A percentile compares a stretch with the other conserved stretches of the same genome.
Conservation (phyloP, 2,113 vertebrate genomes). For the Cairina moschata region DNA sequence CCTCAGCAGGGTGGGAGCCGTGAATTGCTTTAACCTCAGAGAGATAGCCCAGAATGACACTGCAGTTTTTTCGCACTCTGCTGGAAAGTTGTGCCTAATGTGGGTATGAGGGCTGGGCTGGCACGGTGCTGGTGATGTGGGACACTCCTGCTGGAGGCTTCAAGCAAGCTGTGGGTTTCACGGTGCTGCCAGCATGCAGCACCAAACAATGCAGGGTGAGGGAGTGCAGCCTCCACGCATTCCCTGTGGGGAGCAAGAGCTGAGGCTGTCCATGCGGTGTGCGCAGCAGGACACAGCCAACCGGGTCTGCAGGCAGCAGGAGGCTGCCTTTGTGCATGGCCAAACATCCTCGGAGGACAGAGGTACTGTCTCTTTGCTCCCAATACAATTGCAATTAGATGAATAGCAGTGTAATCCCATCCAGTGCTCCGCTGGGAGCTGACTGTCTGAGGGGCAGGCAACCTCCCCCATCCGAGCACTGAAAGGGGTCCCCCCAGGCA, state of each 20-base stretch:
- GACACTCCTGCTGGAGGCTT: background rate
- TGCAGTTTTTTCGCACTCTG: background rate
- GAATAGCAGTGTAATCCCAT: conserved; percentile 59
- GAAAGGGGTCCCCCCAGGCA: conserved; percentile 3
- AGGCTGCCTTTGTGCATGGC: conserved; percentile 22
- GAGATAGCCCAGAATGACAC: background rate
- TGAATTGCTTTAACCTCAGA: background rate
- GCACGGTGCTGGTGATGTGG: rapidly evolving
- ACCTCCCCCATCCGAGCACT: background rate
- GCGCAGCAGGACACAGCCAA: background rate
- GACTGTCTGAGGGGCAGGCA: conserved; percentile 15
- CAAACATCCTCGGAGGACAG: conserved; percentile 21
- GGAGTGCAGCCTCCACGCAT: rapidly evolving
- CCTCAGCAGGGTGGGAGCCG: background rate
- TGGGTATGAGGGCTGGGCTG: background rate
- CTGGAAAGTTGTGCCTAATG: rapidly evolving
- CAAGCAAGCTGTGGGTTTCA: background rate
- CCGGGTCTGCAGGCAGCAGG: background rate
- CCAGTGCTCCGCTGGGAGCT: conserved; percentile 57
- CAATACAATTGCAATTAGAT: conserved; percentile 48
- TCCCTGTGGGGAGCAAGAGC: background rate
- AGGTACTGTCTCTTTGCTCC: conserved; percentile 42
- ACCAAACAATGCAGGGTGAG: background rate
- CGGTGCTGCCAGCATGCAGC: rapidly evolving
- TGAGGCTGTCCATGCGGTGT: rapidly evolving